Evolutionary conservation across 2,888 invertebrate species (phyloP).

Genomic region (Polia nebulosa): DNA sequence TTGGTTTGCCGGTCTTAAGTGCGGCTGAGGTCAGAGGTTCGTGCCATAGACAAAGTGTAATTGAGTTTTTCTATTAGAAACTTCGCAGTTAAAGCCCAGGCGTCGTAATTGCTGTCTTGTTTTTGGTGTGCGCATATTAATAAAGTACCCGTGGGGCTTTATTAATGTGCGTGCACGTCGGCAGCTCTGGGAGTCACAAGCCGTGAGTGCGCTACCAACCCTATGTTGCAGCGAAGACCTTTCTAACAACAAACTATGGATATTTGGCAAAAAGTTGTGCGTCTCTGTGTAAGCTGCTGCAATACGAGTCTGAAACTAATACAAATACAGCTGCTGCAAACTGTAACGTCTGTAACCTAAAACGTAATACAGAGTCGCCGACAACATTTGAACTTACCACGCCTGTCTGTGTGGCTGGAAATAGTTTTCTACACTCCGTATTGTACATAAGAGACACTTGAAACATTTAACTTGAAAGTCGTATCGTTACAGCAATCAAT

Average conservation of each 20-base stretch:
- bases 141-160: constrained; percentile 41
- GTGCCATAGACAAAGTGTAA: constrained; percentile 44
- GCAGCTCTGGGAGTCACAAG: constrained; percentile 14
- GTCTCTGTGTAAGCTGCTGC: constrained; percentile 52
- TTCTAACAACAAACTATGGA: constrained; percentile 31
- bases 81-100: constrained; percentile 32
- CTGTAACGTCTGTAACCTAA: constrained; percentile 48
- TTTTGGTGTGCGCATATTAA: constrained; percentile 36
- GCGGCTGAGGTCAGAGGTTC: constrained; percentile 37
- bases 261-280: constrained; percentile 47
- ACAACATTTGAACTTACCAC: constrained; percentile 43
- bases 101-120: constrained; percentile 30
- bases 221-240: constrained; percentile 9
- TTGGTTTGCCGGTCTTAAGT: constrained; percentile 29
- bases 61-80: constrained; percentile 51
- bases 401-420: constrained; percentile 14
- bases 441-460: not conserved
- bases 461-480: not conserved
- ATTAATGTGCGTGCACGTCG: constrained; percentile 42
- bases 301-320: constrained; percentile 63
- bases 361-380: constrained; percentile 56
- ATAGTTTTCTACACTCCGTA: constrained; percentile 4
- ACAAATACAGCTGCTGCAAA: constrained; percentile 63
- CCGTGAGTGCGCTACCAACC: constrained; percentile 9
- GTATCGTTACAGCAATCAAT: not conserved